Evolutionary conservation across 2,888 invertebrate species (phyloP), one percentile per base, ranked within the genome.

Genomic region (Suillia variegata): DNA sequence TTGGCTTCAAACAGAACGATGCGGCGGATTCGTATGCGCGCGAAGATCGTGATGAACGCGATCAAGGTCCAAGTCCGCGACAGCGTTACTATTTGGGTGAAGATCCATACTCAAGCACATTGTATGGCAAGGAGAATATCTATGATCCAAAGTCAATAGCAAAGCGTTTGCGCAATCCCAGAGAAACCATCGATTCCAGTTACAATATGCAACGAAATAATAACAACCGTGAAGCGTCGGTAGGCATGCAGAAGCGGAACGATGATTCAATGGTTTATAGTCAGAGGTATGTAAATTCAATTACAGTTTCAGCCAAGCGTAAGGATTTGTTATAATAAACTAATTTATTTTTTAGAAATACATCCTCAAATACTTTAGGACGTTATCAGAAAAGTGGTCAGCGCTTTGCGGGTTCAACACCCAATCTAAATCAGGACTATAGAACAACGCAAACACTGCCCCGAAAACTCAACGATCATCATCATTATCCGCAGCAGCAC

Each of bases 11-110:
- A 26, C 50, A 47, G 21, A 15, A n/a, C n/a, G 54, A 58, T 13
- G 64, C 67, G 2, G 61, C 65, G 0, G 70, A 71, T 54, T 62
- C 66, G 1, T 69, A 67, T 17, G 59, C 45, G 6, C n/a, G n/a
- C n/a, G 34, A 65, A 49, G 68, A 70, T 13, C 66, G 73, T 3
- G 77, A 77, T 62, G n/a, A n/a, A n/a, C 61, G 70, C 4, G 77
- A 77, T 59, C 70, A 73, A 45, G 74, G 81, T 24, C 77, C 80
- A n/a, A 83, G 83, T 64, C 89, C 89, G 12, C 86, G 89, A 64
- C 91, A 91, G 77, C 87, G 90, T 67, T 93, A 93, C 83, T 93
- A 93, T 81, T 85, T 93, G 68, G 93, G 93, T 38, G 93, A 93
- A 83, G 93, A 93, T 84, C 93, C 93, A 24, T 93, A 92, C 80